These are phyloP conservation scores for Andinoacara biseriatus DNA, from an alignment of 2,113 vertebrate species.

Conservation along the genomic window DNA sequence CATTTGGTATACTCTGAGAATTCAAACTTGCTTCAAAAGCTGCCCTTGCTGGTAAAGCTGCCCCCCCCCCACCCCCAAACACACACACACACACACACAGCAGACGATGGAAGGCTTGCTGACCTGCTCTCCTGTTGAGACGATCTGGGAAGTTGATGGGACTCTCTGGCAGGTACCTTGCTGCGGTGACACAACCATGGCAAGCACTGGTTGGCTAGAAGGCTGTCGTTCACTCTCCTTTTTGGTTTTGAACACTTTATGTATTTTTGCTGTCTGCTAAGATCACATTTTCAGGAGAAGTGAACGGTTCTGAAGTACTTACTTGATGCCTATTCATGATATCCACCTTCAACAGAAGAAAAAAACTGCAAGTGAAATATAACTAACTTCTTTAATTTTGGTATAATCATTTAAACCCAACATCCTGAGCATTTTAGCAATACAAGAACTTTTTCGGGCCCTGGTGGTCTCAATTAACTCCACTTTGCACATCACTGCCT, in stretches of 20 bases:
- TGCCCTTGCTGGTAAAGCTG: not conserved
- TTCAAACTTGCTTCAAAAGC: not conserved
- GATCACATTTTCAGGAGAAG: not conserved
- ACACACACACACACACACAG: conserved; percentile 34
- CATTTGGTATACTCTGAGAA: not conserved
- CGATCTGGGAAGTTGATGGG: conserved; percentile 61
- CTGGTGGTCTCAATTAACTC: not conserved
- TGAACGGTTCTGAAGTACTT: not conserved
- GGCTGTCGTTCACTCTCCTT: conserved; percentile 45
- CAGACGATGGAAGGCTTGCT: conserved; percentile 61
- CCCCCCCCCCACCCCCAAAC: not conserved
- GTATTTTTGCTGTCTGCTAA: not conserved
- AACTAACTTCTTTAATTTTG: not conserved
- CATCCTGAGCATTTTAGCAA: not conserved
- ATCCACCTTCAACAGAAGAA: not conserved
- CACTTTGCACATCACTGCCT: conserved; percentile 16
- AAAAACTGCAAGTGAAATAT: not conserved
- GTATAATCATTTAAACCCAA: not conserved
- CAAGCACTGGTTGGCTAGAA: conserved; percentile 52
- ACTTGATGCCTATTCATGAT: not conserved
- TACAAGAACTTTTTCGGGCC: not conserved
- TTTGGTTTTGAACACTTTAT: conserved; percentile 14
- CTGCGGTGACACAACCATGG: conserved; percentile 68
- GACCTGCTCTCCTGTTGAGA: conserved; percentile 53
- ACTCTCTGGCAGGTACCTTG: conserved; percentile 75